These are phyloP conservation scores for Mesorhabditis sp. DNA, from an alignment of 2,888 invertebrate species.

Conservation along the genomic window DNA sequence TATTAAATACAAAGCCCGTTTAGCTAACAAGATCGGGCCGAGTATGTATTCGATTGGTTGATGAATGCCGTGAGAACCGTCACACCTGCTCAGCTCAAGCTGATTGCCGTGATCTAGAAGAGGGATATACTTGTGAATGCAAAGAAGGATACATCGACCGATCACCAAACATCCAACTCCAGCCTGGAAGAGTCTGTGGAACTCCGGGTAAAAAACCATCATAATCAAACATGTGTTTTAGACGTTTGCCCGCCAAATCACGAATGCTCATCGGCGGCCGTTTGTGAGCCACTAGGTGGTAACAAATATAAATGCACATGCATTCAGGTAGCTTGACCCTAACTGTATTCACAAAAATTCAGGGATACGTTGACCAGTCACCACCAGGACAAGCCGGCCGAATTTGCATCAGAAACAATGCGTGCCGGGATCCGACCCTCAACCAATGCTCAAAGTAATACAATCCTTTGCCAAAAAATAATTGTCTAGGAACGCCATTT, in stretches of 20 bases:
- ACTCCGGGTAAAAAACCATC: conserved; percentile 33
- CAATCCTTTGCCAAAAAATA: background rate
- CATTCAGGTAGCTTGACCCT: conserved; percentile 43
- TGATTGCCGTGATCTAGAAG: conserved; percentile 56
- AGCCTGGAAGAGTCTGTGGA: conserved; percentile 55
- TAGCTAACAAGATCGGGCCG: conserved; percentile 44
- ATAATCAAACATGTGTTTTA: background rate
- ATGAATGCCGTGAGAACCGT: conserved; percentile 49
- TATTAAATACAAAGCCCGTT: background rate
- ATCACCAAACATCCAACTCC: conserved; percentile 52
- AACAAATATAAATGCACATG: conserved; percentile 56
- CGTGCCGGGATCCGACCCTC: conserved; percentile 54
- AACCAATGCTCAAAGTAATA: conserved; percentile 49
- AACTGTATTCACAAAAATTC: conserved; percentile 10
- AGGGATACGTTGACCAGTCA: conserved; percentile 53
- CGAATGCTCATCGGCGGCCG: conserved; percentile 56
- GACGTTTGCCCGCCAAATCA: conserved; percentile 57
- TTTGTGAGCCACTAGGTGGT: conserved; percentile 57
- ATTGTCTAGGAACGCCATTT: conserved; percentile 51
- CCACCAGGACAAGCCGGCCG: conserved; percentile 44
- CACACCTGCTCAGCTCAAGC: conserved; percentile 57
- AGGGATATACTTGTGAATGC: conserved; percentile 58
- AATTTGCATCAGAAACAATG: conserved; percentile 55
- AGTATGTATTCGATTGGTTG: conserved; percentile 50
- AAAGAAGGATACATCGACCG: conserved; percentile 55